phyloP scores from a whole-genome alignment of 2,113 vertebrate species.

The Limanda limanda region DNA sequence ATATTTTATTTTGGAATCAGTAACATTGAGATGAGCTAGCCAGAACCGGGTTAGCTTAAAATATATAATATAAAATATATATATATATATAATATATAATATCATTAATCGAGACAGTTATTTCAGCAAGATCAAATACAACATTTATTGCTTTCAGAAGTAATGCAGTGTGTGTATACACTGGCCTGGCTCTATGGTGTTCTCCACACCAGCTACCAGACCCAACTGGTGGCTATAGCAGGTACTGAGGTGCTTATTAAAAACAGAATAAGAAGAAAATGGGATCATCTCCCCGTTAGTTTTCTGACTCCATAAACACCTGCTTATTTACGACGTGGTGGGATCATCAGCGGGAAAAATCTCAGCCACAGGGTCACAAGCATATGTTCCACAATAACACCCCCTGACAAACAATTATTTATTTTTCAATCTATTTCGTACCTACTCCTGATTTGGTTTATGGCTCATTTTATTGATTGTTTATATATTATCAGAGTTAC shows the following conservation, averaged over 20 bases:
- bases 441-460: neutral
- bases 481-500: neutral
- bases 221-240: conserved; percentile 13
- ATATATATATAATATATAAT: no score
- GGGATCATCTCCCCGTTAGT: conserved; percentile 13
- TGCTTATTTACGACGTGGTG: conserved; percentile 13
- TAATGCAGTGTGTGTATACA: conserved; percentile 14
- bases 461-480: neutral
- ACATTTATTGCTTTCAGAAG: neutral
- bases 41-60: neutral
- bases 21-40: neutral
- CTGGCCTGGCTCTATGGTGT: neutral
- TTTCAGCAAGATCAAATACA: neutral
- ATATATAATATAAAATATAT: no score
- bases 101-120: neutral
- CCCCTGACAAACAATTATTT: neutral
- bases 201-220: conserved; percentile 16
- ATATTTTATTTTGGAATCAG: neutral
- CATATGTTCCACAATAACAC: conserved; percentile 5
- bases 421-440: neutral
- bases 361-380: conserved; percentile 22
- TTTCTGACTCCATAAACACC: conserved; percentile 38
- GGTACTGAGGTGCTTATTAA: conserved; percentile 12
- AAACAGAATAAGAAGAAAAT: conserved; percentile 20
- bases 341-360: conserved; percentile 31